A percentile compares a stretch with the other conserved stretches of the same genome.
Evolutionary conservation across 2,113 vertebrate genomes (phyloP).

Genomic region (Neodon shergylaensis): DNA sequence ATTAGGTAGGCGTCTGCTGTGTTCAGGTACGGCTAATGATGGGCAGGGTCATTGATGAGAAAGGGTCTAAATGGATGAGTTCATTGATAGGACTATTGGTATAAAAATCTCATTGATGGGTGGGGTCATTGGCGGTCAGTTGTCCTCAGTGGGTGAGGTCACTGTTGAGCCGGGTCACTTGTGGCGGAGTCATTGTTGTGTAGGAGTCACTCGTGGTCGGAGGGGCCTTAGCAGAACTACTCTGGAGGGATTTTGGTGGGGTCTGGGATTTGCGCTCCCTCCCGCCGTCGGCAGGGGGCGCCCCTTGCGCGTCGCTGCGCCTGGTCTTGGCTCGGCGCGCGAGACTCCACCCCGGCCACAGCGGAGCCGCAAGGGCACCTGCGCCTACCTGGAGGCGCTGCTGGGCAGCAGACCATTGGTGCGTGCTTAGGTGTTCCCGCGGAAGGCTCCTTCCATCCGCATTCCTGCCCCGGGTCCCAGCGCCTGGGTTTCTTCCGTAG

Average conservation of each 20-base stretch:
- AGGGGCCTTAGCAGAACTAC: background rate
- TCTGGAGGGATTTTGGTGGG: background rate
- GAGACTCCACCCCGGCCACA: background rate
- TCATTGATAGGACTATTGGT: background rate
- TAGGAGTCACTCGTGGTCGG: background rate
- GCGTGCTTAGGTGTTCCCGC: background rate
- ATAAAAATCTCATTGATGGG: background rate
- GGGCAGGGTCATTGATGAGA: background rate
- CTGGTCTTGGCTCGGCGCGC: background rate
- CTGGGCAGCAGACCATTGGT: background rate
- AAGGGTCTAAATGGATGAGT: background rate
- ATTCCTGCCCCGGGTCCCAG: background rate
- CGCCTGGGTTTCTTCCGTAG: background rate
- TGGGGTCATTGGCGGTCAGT: background rate
- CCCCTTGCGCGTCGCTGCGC: background rate
- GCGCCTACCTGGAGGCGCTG: background rate
- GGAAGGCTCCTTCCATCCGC: background rate
- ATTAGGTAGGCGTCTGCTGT: background rate
- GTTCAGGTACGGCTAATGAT: background rate
- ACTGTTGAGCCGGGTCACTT: background rate
- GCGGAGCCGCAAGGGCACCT: background rate
- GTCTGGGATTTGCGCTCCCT: background rate
- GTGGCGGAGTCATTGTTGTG: background rate
- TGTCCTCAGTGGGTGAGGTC: background rate
- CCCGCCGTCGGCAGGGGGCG: background rate